These are phyloP conservation scores for Tor tambroides DNA, from an alignment of 2,113 vertebrate species.

Conservation along the genomic window DNA sequence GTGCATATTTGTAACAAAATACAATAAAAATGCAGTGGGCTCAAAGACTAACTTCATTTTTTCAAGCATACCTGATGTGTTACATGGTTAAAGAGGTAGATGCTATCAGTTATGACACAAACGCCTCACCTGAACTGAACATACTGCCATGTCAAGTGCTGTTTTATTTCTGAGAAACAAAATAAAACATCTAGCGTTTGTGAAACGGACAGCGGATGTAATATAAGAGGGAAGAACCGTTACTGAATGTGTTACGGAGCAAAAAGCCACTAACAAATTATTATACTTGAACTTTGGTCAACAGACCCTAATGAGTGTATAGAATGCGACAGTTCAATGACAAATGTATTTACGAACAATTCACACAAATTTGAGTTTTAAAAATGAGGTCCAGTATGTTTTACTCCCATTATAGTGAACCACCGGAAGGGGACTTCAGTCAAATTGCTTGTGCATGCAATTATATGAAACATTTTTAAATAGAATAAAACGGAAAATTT, in stretches of 20 bases:
- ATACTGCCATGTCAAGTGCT: neutral
- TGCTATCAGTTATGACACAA: conserved; percentile 28
- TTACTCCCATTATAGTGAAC: conserved; percentile 39
- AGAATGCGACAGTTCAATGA: neutral
- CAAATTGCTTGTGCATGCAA: conserved; percentile 34
- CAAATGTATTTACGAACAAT: neutral
- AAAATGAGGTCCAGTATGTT: neutral
- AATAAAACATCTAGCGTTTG: neutral
- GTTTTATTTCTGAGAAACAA: neutral
- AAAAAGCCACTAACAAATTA: neutral
- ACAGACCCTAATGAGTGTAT: neutral
- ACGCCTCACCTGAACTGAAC: conserved; percentile 24
- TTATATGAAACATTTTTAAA: conserved; percentile 35
- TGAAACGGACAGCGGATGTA: neutral
- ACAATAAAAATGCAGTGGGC: neutral
- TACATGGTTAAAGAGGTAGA: conserved; percentile 58
- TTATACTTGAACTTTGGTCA: neutral
- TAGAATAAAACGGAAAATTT: conserved; percentile 22
- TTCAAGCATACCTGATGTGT: conserved; percentile 1
- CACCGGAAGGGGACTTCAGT: neutral
- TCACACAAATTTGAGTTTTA: neutral
- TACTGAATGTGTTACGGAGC: neutral
- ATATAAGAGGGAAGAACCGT: neutral
- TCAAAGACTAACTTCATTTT: conserved; percentile 18
- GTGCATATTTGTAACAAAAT: neutral